phyloP scores from a whole-genome alignment of 2,113 vertebrate genomes.

The Hystrix cristata region DNA sequence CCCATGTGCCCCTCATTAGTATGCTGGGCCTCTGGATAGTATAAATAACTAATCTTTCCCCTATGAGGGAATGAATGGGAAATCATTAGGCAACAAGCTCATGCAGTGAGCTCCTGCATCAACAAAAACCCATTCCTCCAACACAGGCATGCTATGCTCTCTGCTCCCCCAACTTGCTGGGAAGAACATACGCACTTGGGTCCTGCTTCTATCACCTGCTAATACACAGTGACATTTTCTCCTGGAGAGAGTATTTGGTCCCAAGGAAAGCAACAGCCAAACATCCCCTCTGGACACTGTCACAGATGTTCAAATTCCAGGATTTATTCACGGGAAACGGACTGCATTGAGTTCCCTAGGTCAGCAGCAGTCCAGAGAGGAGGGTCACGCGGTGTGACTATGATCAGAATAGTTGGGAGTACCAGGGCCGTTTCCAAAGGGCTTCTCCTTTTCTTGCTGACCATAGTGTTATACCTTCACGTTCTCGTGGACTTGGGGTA shows the following conservation, averaged over 20 bases:
- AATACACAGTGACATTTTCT: conserved; percentile 76
- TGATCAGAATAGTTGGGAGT: not conserved
- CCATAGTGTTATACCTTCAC: not conserved
- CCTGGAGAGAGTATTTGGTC: conserved; percentile 77
- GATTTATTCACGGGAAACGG: not conserved
- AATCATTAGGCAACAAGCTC: conserved; percentile 83
- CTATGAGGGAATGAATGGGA: conserved; percentile 78
- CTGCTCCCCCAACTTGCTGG: not conserved
- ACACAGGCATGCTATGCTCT: conserved; percentile 25
- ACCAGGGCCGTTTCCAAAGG: not conserved
- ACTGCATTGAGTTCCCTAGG: not conserved
- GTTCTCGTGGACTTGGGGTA: not conserved
- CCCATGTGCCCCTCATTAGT: conserved; percentile 61
- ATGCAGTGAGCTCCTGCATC: conserved; percentile 78
- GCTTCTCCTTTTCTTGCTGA: not conserved
- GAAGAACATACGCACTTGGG: conserved; percentile 45
- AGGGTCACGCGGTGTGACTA: not conserved
- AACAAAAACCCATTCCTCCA: conserved; percentile 74
- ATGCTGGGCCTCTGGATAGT: conserved; percentile 66
- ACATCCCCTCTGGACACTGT: conserved; percentile 35
- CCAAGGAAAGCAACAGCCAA: conserved; percentile 70
- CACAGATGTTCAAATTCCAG: not conserved
- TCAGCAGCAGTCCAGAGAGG: not conserved
- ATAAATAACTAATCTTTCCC: conserved; percentile 82
- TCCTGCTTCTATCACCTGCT: conserved; percentile 67